A percentile compares a stretch with the other conserved stretches of the same genome.
Evolutionary conservation across 64 coral and sea anemone genomes (phyloP).

Genomic region (Montipora cactus): DNA sequence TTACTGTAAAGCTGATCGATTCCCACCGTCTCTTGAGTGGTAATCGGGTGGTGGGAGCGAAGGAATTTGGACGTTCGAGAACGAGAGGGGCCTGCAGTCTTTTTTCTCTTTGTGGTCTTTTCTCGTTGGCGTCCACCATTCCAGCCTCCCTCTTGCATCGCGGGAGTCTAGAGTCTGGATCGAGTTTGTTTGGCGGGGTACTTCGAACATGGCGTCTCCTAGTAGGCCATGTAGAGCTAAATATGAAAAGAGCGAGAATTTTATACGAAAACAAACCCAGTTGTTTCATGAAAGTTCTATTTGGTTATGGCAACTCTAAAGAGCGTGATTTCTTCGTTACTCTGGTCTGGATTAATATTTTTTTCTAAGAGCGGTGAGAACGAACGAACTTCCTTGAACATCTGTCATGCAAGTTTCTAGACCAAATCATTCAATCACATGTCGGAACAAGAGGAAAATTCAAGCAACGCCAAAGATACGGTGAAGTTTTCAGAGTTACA

Average conservation of each 20-base stretch:
- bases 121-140: too few species aligned
- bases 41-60: too few species aligned
- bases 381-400: background rate
- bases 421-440: background rate
- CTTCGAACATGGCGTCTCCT: conserved; percentile 25
- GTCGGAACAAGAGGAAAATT: background rate
- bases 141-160: too few species aligned
- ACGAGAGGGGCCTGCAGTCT: too few species aligned
- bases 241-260: background rate
- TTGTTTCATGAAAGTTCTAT: background rate
- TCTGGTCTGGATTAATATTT: background rate
- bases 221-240: background rate
- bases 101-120: too few species aligned
- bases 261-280: background rate
- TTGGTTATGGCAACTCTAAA: background rate
- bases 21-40: too few species aligned
- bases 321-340: background rate
- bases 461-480: conserved; percentile 14
- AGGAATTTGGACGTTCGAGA: too few species aligned
- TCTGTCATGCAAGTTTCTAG: background rate
- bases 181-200: conserved; percentile 49
- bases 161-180: background rate
- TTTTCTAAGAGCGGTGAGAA: background rate
- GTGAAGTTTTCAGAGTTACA: conserved; percentile 30
- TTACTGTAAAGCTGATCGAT: too few species aligned